Base-by-base conservation (phyloP, 2,888 invertebrate genomes). In the Lepeophtheirus nordmannii region DNA sequence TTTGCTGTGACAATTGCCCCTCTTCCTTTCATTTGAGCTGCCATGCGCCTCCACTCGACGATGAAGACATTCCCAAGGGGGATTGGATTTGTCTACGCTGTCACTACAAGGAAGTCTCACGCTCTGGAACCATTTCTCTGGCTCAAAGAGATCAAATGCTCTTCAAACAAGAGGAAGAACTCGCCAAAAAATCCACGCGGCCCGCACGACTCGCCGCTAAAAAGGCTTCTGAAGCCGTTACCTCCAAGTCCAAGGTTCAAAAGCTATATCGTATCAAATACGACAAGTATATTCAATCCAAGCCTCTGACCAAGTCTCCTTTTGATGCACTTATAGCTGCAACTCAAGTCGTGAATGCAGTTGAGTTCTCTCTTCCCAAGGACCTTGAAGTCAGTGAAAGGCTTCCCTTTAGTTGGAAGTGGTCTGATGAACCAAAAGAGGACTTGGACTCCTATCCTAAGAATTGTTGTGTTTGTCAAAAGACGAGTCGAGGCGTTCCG, bases 1-100 rank as follows among this genome's bases (percentile, higher is more conserved):
- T 97, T 68, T 94, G 93, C 76, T 97, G 96, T 75, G 94, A 96
- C 76, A 85, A 86, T 69, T 97, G 96, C 73, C 92, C 93, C 1
- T 89, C 91, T 39, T 91, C 93, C 69, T 97, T 96, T 77, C 96
- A 97, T 78, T 80, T 93, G 68, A 84, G 87, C 71, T 97, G 96
- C 83, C 91, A 94, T 78, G 89, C 94, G 78, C 97, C 96, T 1
- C 93, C 96, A 0, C 76, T 97, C 66, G 86, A 86, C 68, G 88
- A 88, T 73, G 83, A 85, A 70, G 89, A 92, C 73, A 87, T 93
- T 70, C 94, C 94, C 0, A 20, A 62, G 40, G 92, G 93, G 0
- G 85, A 90, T 75, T 96, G 93, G 92, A 76, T 90, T 69, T 94
- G 94, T 73, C 86, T 88, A 71, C 83, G 86, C 70, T 94, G 94